Percentiles rank a stretch among this genome's conserved stretches.
These are phyloP conservation scores for Caloenas nicobarica DNA, from an alignment of 2,113 vertebrate species.

Conservation along the genomic window DNA sequence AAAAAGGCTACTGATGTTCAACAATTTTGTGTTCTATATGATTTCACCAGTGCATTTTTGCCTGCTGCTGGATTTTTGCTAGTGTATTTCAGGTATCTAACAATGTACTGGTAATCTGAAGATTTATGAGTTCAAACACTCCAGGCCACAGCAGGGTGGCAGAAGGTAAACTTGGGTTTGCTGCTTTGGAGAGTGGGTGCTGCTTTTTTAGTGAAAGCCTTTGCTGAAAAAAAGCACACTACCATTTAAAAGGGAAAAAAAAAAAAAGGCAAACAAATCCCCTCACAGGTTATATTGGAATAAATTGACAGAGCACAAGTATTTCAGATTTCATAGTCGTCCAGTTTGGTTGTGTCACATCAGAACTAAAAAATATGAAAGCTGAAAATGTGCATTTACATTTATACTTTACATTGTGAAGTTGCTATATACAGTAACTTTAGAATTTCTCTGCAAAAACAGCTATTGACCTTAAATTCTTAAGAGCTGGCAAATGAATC, in stretches of 20 bases:
- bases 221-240: neutral
- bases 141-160: neutral
- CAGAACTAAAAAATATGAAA: neutral
- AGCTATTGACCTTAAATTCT: neutral
- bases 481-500: neutral
- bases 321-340: neutral
- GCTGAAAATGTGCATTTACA: neutral
- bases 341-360: neutral
- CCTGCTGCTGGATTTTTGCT: neutral
- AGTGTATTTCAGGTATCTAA: neutral
- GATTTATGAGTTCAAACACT: neutral
- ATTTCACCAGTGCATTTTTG: neutral
- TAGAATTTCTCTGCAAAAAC: neutral
- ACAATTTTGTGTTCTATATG: neutral
- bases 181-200: fast-evolving
- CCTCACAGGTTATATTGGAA: neutral
- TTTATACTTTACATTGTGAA: neutral
- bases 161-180: neutral
- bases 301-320: neutral
- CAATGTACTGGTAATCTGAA: neutral
- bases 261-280: neutral
- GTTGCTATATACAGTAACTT: neutral
- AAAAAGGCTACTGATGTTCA: neutral
- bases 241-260: neutral
- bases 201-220: neutral